Evolutionary conservation across 2,888 invertebrate species (phyloP), one percentile per base, ranked within the genome.

Genomic region (Parnassius orleans): DNA sequence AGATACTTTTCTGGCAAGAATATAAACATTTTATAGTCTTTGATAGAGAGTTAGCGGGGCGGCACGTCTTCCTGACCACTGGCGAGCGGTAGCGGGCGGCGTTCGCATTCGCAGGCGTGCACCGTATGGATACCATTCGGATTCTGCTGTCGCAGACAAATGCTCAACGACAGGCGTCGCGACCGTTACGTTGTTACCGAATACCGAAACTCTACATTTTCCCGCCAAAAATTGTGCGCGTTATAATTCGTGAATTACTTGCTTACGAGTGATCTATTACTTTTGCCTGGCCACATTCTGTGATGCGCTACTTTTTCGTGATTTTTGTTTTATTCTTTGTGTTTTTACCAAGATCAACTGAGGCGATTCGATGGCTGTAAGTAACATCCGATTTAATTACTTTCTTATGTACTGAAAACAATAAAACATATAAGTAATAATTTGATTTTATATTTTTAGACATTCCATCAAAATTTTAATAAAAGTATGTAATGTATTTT

Each of bases 361-460:
- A 88, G 74, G 90, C 86, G 72, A 90, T 91, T 76, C 86, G 90
- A 83, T 91, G 91, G 91, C 75, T 90, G 90, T 90, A 81, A 90
- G 91, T 91, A 87, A 19, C 15, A 7, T 53, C 19, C 53, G 19
- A 53, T 54, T 60, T 14, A 53, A 41, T 42, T 60, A n/a, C 14
- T 42, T 53, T 53, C 12, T 53, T n/a, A 53, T 11, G 33, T 33
- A 33, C 33, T 33, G 33, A 33, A 33, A 33, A 33, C 3, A 24
- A 24, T 24, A 24, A 24, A 3, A 24, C 24, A 1, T 24, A 3
- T 24, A 24, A 24, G 2, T 7, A 33, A 33, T 33, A 33, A 33
- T 7, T 33, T 7, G 33, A 33, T 5, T 33, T 33, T 33, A 7
- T 33, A 33, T 7, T 33, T 33, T 33, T 33, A 33, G 33, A 33